Evolutionary conservation across 2,113 vertebrate species (phyloP).

Genomic region (Rafetus swinhoei): DNA sequence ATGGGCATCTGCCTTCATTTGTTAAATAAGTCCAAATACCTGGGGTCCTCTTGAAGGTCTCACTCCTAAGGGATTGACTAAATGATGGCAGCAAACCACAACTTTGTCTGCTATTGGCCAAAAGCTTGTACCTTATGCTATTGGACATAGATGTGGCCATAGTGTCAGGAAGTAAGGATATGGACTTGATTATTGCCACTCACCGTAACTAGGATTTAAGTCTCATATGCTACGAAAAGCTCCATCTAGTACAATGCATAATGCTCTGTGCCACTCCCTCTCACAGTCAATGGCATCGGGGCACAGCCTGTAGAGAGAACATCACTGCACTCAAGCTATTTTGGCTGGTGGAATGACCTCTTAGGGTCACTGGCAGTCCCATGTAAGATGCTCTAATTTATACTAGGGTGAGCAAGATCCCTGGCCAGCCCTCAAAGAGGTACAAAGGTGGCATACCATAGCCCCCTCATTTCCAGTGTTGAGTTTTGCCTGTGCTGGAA

Average conservation of each 20-base stretch:
- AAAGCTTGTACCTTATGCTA: neutral
- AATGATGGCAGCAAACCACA: neutral
- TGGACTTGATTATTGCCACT: neutral
- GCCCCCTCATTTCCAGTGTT: neutral
- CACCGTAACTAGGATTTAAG: neutral
- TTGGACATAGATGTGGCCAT: neutral
- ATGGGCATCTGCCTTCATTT: neutral
- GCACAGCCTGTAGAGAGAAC: neutral
- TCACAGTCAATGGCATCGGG: neutral
- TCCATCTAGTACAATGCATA: neutral
- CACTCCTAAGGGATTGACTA: neutral
- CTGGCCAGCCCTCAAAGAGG: fast-evolving
- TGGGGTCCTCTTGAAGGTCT: neutral
- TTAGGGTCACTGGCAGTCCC: neutral
- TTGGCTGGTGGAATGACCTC: no score
- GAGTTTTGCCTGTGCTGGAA: neutral
- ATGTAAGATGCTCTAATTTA: neutral
- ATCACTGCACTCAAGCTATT: neutral
- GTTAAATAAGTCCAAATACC: neutral
- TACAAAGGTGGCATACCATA: neutral
- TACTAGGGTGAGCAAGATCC: neutral
- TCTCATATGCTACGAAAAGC: neutral
- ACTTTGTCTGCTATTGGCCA: neutral
- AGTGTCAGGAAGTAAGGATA: neutral
- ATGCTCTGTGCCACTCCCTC: neutral